phyloP scores from a whole-genome alignment of 2,113 vertebrate species.

The Entelurus aequoreus region DNA sequence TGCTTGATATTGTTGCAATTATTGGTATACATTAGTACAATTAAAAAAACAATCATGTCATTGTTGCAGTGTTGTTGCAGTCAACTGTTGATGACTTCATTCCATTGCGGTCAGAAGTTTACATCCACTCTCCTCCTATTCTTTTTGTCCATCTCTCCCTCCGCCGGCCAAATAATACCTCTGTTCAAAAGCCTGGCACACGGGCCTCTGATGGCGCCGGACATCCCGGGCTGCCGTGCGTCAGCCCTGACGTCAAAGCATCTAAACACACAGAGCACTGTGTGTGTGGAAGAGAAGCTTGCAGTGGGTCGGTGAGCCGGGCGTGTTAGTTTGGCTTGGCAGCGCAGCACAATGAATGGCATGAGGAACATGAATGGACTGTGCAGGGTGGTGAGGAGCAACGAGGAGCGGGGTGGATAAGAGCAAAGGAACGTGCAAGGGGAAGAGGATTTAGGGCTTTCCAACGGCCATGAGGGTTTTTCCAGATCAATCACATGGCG shows the following conservation, averaged over 20 bases:
- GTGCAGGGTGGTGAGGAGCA: neutral
- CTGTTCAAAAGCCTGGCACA: slow-evolving; percentile 10
- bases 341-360: slow-evolving; percentile 16
- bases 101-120: too few relatives aligned
- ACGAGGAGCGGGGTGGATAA: neutral
- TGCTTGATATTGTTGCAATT: too few relatives aligned
- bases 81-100: too few relatives aligned
- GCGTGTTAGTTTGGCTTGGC: slow-evolving; percentile 12
- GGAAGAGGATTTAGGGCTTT: neutral
- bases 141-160: slow-evolving; percentile 17
- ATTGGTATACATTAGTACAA: too few relatives aligned
- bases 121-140: neutral
- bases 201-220: slow-evolving; percentile 28
- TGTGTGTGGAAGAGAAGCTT: slow-evolving; percentile 34
- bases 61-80: too few relatives aligned
- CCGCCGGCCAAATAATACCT: slow-evolving; percentile 30
- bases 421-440: neutral
- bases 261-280: slow-evolving; percentile 32
- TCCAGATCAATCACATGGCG: too few relatives aligned
- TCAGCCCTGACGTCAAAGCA: slow-evolving; percentile 47
- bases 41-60: too few relatives aligned
- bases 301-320: slow-evolving; percentile 16
- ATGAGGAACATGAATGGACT: slow-evolving; percentile 13
- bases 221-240: slow-evolving; percentile 34
- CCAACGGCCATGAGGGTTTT: too few relatives aligned